Conservation (phyloP, 2,888 invertebrate species). For the Coleophora flavipennella region DNA sequence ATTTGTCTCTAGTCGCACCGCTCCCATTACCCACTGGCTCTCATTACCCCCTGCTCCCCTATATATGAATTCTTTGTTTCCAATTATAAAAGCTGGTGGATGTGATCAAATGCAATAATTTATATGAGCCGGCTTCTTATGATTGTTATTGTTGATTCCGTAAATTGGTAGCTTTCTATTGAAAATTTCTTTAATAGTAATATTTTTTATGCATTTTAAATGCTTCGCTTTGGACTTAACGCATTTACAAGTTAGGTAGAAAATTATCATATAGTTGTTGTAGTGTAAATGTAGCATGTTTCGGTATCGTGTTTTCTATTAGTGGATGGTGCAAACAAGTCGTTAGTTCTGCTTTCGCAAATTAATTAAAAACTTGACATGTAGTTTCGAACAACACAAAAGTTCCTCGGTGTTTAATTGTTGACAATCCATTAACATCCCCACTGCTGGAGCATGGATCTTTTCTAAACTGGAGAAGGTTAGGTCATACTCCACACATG, state of each 20-base stretch:
- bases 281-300: slow-evolving; percentile 18
- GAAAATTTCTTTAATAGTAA: slow-evolving; percentile 14
- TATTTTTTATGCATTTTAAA: slow-evolving; percentile 37
- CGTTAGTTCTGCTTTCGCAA: background rate
- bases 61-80: too few relatives aligned
- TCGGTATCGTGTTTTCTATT: slow-evolving; percentile 16
- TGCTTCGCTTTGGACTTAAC: slow-evolving; percentile 37
- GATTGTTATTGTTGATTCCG: slow-evolving; percentile 14
- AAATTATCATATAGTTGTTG: slow-evolving; percentile 7
- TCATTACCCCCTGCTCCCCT: too few relatives aligned
- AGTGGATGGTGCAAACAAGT: slow-evolving; percentile 11
- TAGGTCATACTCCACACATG: too few relatives aligned
- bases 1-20: too few relatives aligned
- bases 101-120: slow-evolving; percentile 19
- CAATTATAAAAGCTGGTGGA: too few relatives aligned
- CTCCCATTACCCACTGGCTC: too few relatives aligned
- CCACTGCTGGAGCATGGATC: too few relatives aligned
- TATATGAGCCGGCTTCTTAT: slow-evolving; percentile 31
- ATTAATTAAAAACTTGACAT: too few relatives aligned
- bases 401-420: too few relatives aligned
- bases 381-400: too few relatives aligned
- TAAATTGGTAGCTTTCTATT: background rate
- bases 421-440: too few relatives aligned
- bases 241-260: slow-evolving; percentile 7
- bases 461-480: too few relatives aligned